Evolutionary conservation across 2,888 invertebrate genomes (phyloP).

Genomic region (Microdon myrmicae): DNA sequence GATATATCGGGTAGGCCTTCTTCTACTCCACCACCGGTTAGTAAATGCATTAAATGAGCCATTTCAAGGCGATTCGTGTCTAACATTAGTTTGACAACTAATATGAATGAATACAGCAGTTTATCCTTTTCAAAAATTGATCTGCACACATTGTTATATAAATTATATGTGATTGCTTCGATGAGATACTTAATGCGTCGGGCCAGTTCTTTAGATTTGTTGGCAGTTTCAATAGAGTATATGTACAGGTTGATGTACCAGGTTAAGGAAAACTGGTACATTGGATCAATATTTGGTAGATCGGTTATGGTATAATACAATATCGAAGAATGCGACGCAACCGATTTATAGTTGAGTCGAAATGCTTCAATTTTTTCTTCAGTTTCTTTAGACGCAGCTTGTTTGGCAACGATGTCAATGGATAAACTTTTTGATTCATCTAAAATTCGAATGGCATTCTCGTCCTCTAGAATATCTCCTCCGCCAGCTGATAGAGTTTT

Average conservation of each 20-base stretch:
- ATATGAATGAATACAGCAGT: conserved; percentile 82
- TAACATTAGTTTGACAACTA: conserved; percentile 76
- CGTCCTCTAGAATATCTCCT: conserved; percentile 92
- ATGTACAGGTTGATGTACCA: conserved; percentile 84
- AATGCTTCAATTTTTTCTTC: conserved; percentile 85
- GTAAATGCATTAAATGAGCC: conserved; percentile 79
- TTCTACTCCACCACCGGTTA: conserved; percentile 70
- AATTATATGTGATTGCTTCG: conserved; percentile 81
- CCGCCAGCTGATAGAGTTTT: conserved; percentile 83
- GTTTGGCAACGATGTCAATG: conserved; percentile 84
- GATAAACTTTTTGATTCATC: conserved; percentile 87
- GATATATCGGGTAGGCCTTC: conserved; percentile 53
- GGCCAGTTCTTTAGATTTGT: conserved; percentile 74
- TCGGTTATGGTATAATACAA: conserved; percentile 89
- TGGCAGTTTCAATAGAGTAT: conserved; percentile 66
- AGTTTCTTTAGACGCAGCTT: conserved; percentile 83
- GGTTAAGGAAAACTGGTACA: conserved; percentile 94
- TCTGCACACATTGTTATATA: conserved; percentile 88
- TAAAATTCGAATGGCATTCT: conserved; percentile 86
- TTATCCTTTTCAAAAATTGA: conserved; percentile 92
- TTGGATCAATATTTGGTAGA: conserved; percentile 87
- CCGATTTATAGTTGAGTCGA: conserved; percentile 83
- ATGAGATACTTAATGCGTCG: conserved; percentile 82
- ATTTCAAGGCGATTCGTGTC: conserved; percentile 71
- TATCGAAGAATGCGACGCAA: conserved; percentile 86